phyloP scores from a whole-genome alignment of 2,113 vertebrate genomes.

The Eptesicus fuscus region DNA sequence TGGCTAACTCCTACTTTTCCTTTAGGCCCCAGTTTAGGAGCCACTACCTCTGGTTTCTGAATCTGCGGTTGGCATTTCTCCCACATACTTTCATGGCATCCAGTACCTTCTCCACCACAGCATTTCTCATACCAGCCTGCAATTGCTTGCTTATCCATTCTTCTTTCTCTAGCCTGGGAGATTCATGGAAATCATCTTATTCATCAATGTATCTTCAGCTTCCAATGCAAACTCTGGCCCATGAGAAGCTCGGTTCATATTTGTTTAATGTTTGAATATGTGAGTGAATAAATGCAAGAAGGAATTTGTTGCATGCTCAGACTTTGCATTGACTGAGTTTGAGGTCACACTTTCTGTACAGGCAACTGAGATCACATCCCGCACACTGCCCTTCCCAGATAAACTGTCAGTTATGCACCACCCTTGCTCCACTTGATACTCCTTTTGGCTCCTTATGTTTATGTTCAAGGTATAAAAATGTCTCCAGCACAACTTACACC shows the following conservation, averaged over 20 bases:
- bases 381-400: background rate
- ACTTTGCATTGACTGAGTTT: background rate
- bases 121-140: background rate
- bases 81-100: background rate
- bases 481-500: slow-evolving; percentile 20
- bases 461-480: slow-evolving; percentile 29
- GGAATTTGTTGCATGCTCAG: background rate
- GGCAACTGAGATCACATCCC: background rate
- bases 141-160: background rate
- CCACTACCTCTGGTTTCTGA: background rate
- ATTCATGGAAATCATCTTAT: background rate
- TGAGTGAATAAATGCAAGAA: background rate
- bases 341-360: background rate
- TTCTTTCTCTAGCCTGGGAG: background rate
- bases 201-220: background rate
- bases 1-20: background rate
- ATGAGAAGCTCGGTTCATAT: background rate
- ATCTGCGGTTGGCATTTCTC: background rate
- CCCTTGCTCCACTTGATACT: background rate
- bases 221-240: background rate
- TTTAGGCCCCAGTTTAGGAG: background rate
- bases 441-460: slow-evolving; percentile 23
- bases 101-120: background rate
- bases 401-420: background rate
- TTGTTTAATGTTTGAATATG: background rate